phyloP scores from a whole-genome alignment of 2,888 invertebrate species.

The Hirtodrosophila histrioides region DNA sequence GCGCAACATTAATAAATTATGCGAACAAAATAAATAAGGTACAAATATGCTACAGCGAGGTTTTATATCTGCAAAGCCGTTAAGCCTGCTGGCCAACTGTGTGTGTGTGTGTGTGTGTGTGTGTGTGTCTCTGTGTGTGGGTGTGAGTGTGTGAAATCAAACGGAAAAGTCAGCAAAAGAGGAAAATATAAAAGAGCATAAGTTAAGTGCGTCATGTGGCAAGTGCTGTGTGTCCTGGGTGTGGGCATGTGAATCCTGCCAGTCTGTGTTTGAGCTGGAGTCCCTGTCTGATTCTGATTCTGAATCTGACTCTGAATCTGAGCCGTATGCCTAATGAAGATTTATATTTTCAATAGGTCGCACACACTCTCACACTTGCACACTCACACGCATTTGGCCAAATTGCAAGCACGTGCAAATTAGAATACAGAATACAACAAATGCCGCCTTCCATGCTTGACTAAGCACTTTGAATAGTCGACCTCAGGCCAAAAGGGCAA shows the following conservation, averaged over 20 bases:
- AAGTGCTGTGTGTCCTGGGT: conserved; percentile 19
- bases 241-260: conserved; percentile 24
- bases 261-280: conserved; percentile 15
- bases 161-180: conserved; percentile 66
- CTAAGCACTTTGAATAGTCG: conserved; percentile 75
- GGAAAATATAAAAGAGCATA: conserved; percentile 65
- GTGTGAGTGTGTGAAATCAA: conserved; percentile 65
- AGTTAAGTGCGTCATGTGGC: conserved; percentile 66
- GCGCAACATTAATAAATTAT: conserved; percentile 69
- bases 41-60: conserved; percentile 60
- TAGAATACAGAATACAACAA: conserved; percentile 61
- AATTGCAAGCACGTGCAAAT: conserved; percentile 80
- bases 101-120: conserved; percentile 17
- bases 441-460: conserved; percentile 47
- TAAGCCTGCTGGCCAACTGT: conserved; percentile 21
- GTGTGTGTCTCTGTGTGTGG: conserved; percentile 7
- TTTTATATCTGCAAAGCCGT: conserved; percentile 53
- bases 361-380: conserved; percentile 20
- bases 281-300: neutral
- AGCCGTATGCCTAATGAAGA: conserved; percentile 69
- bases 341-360: conserved; percentile 56
- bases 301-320: neutral
- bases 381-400: conserved; percentile 28
- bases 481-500: conserved; percentile 46
- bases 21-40: conserved; percentile 72